Evolutionary conservation across 2,888 invertebrate genomes (phyloP).

Genomic region (Stenurella melanura): DNA sequence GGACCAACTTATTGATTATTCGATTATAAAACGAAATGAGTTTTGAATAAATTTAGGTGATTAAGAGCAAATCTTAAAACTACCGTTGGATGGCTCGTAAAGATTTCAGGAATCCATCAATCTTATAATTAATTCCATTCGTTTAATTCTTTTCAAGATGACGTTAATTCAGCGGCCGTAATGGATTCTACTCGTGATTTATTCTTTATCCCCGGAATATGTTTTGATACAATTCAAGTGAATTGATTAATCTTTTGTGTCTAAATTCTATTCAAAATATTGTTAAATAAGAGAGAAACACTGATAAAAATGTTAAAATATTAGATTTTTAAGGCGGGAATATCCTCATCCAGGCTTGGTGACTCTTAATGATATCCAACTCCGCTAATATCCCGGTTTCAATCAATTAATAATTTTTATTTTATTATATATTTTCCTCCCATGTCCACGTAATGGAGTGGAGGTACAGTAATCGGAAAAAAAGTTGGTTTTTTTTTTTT

Average conservation of each 20-base stretch:
- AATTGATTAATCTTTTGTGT: slow-evolving; percentile 54
- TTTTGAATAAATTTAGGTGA: slow-evolving; percentile 55
- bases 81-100: slow-evolving; percentile 60
- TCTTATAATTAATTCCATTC: slow-evolving; percentile 75
- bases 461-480: no score
- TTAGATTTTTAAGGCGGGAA: background rate
- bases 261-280: slow-evolving; percentile 45
- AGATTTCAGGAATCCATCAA: slow-evolving; percentile 72
- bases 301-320: slow-evolving; percentile 42
- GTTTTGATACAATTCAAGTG: slow-evolving; percentile 59
- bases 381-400: no score
- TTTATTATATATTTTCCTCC: no score
- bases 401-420: no score
- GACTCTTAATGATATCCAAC: no score
- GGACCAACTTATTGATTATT: slow-evolving; percentile 50
- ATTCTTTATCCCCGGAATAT: slow-evolving; percentile 65
- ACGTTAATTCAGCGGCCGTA: slow-evolving; percentile 73
- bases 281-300: slow-evolving; percentile 52
- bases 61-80: slow-evolving; percentile 65
- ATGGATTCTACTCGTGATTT: slow-evolving; percentile 72
- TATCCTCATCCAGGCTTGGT: no score
- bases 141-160: slow-evolving; percentile 74
- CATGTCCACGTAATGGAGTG: no score
- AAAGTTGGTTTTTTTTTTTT: no score
- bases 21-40: slow-evolving; percentile 51